Percentiles rank a stretch among this genome's conserved stretches.
These are phyloP conservation scores for Trichonephila clavata DNA, from an alignment of 1,140 invertebrate genomes.

Conservation along the genomic window DNA sequence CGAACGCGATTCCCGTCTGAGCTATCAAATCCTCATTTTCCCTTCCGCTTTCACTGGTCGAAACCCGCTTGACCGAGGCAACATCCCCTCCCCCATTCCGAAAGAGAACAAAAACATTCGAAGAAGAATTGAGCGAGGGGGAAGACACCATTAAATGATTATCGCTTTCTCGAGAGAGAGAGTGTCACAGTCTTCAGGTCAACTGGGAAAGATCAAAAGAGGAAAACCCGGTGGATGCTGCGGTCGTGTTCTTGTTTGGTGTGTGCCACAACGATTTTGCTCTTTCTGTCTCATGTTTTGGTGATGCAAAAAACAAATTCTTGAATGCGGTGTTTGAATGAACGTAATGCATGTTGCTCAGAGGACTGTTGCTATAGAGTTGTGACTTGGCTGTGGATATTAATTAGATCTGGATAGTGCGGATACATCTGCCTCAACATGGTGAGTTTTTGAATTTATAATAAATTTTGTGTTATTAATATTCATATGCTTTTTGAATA, in stretches of 20 bases:
- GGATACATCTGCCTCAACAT: background rate
- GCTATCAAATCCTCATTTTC: slow-evolving; percentile 1
- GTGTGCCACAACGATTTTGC: background rate
- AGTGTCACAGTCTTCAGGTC: slow-evolving; percentile 32
- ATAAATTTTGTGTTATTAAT: too few species aligned
- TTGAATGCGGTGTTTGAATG: background rate
- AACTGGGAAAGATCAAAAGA: background rate
- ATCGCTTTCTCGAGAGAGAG: background rate
- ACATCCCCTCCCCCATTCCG: background rate
- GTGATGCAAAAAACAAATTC: background rate
- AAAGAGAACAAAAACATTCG: slow-evolving; percentile 1
- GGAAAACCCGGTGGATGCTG: background rate
- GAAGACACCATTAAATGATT: slow-evolving; percentile 34
- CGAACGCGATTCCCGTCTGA: background rate
- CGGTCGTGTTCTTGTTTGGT: background rate
- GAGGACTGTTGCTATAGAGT: background rate
- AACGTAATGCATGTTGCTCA: background rate
- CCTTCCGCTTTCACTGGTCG: background rate
- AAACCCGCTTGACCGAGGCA: slow-evolving; percentile 19
- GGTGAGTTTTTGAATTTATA: background rate
- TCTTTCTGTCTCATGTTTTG: background rate
- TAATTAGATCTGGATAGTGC: background rate
- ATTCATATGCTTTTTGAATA: too few species aligned
- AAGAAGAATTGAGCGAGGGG: background rate
- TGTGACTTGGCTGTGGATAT: background rate